phyloP scores from a whole-genome alignment of 2,797 vertebrate species.

The Ctenosaura bakeri region DNA sequence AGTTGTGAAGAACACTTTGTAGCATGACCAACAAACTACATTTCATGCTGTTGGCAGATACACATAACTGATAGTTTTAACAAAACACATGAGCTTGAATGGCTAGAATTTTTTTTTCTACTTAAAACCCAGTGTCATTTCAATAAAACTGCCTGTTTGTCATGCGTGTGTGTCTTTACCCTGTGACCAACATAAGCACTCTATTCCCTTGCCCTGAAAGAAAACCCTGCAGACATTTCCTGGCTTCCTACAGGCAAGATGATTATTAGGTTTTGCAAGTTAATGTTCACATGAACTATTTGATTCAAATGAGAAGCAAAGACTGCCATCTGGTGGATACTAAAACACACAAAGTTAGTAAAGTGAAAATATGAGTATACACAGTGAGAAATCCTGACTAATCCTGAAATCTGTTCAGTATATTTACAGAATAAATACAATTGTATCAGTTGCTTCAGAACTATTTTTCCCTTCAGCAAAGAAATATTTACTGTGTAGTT shows the following conservation, averaged over 20 bases:
- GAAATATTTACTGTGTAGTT: neutral
- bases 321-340: conserved; percentile 52
- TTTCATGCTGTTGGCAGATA: neutral
- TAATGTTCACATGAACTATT: neutral
- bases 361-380: neutral
- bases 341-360: neutral
- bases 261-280: neutral
- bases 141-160: neutral
- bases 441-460: neutral
- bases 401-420: neutral
- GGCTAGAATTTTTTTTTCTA: neutral
- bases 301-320: neutral
- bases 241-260: neutral
- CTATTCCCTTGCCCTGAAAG: neutral
- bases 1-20: neutral
- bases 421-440: neutral
- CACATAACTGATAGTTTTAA: neutral
- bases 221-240: neutral
- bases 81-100: neutral
- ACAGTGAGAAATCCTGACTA: rapidly evolving
- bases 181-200: neutral
- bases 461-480: neutral
- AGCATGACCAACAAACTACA: neutral
- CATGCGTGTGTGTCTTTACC: neutral
- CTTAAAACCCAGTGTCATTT: neutral